Conservation (phyloP, 2,888 invertebrate genomes). For the Bombylius discolor region DNA sequence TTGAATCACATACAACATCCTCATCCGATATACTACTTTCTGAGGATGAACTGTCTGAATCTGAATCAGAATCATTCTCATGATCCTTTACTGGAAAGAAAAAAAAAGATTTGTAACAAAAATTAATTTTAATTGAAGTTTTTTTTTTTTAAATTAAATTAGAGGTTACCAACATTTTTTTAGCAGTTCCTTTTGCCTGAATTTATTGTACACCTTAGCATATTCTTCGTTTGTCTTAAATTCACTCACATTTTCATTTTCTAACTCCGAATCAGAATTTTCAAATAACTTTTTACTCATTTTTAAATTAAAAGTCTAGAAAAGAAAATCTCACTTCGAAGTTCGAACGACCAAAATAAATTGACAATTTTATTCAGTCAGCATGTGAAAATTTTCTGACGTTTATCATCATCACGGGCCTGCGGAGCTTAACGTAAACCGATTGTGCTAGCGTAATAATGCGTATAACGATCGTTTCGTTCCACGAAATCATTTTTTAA, state of each 20-base stretch:
- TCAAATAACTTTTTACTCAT: slow-evolving; percentile 40
- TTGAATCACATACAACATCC: slow-evolving; percentile 24
- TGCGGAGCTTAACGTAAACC: no score
- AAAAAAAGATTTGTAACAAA: neutral
- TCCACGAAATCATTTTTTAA: no score
- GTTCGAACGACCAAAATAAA: no score
- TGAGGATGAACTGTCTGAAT: slow-evolving; percentile 24
- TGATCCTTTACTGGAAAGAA: slow-evolving; percentile 27
- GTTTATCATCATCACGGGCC: no score
- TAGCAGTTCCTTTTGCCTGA: slow-evolving; percentile 75
- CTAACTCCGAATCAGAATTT: slow-evolving; percentile 43
- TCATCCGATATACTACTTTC: slow-evolving; percentile 28
- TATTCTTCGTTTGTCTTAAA: slow-evolving; percentile 64
- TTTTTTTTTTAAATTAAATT: neutral
- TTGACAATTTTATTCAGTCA: no score
- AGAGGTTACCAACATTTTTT: slow-evolving; percentile 51
- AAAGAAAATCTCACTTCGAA: neutral
- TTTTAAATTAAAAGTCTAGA: slow-evolving; percentile 8
- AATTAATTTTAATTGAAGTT: neutral
- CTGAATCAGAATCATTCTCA: slow-evolving; percentile 25
- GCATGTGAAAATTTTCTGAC: no score
- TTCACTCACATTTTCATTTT: slow-evolving; percentile 34
- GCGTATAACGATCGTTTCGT: no score
- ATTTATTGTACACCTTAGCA: slow-evolving; percentile 69
- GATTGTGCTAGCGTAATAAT: no score